These are phyloP conservation scores for Ptilorrhoa leucosticta DNA, from an alignment of 2,113 vertebrate genomes.

Conservation along the genomic window DNA sequence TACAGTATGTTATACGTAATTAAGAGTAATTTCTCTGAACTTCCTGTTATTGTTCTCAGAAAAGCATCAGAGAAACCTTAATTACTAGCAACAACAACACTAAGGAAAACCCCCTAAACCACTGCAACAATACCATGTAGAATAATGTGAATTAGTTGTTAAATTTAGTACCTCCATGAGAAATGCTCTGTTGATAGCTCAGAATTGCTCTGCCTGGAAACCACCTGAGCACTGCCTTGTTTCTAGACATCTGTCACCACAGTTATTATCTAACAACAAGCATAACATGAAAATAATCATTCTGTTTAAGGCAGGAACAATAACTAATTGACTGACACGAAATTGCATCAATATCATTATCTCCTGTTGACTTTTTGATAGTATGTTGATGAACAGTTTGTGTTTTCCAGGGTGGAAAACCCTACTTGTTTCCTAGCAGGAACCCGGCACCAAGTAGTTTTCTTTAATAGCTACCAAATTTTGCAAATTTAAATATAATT, in stretches of 20 bases:
- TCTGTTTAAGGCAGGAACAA: slow-evolving; percentile 16
- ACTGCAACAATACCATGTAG: not conserved
- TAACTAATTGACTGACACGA: slow-evolving; percentile 9
- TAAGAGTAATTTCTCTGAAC: not conserved
- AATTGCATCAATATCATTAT: slow-evolving; percentile 28
- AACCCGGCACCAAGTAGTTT: not conserved
- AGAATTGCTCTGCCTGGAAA: slow-evolving; percentile 21
- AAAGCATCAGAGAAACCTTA: not conserved
- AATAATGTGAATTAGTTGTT: not conserved
- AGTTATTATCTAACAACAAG: slow-evolving; percentile 39
- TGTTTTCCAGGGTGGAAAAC: not conserved
- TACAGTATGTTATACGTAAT: not conserved
- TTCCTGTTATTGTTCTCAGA: slow-evolving; percentile 26
- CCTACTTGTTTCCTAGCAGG: not conserved
- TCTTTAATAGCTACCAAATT: not conserved
- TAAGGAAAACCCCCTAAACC: not conserved
- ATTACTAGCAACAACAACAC: not conserved
- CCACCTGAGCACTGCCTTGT: slow-evolving; percentile 7
- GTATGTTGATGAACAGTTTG: not conserved
- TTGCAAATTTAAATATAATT: not conserved
- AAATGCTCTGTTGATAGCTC: not conserved
- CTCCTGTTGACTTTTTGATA: slow-evolving; percentile 40
- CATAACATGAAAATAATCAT: slow-evolving; percentile 25
- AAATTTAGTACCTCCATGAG: not conserved
- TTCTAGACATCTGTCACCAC: slow-evolving; percentile 44